A percentile compares a stretch with the other conserved stretches of the same genome.
These are phyloP conservation scores for Gadopsis bispinosus DNA, from an alignment of 2,797 vertebrate genomes.

Conservation along the genomic window DNA sequence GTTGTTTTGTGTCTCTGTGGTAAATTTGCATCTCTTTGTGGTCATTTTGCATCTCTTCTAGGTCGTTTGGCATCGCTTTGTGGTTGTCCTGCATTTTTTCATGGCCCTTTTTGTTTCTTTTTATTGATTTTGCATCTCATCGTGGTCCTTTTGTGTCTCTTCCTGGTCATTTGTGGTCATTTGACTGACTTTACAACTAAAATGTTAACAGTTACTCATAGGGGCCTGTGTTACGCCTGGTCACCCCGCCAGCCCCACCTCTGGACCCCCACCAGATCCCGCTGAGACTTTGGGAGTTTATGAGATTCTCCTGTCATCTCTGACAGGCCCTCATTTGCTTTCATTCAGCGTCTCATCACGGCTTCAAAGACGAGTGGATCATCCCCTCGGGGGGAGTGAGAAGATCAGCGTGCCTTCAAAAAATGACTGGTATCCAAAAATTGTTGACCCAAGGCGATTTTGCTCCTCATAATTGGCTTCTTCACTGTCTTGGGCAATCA, in stretches of 20 bases:
- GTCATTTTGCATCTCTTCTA: not conserved
- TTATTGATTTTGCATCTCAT: not conserved
- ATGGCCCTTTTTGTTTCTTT: not conserved
- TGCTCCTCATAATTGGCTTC: constrained; percentile 77
- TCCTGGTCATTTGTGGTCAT: not conserved
- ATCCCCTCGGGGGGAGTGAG: constrained; percentile 69
- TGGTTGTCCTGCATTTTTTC: too few species aligned
- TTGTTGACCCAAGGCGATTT: constrained; percentile 76
- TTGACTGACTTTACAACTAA: not conserved
- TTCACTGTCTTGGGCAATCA: constrained; percentile 73
- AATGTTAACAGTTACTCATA: not conserved
- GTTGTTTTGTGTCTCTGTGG: not conserved
- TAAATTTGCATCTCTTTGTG: not conserved
- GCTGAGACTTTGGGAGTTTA: constrained; percentile 63
- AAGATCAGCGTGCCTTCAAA: constrained; percentile 72
- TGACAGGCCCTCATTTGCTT: constrained; percentile 83
- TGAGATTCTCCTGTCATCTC: constrained; percentile 73
- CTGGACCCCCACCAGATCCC: constrained; percentile 49
- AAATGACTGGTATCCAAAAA: constrained; percentile 83
- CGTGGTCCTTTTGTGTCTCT: not conserved
- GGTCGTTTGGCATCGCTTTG: not conserved
- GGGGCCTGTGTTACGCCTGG: not conserved
- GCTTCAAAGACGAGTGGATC: constrained; percentile 81
- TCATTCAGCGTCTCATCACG: constrained; percentile 81
- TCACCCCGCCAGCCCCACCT: not conserved